A percentile compares a stretch with the other conserved stretches of the same genome.
Conservation (phyloP, 2,113 vertebrate genomes). For the Pseudopodoces humilis region DNA sequence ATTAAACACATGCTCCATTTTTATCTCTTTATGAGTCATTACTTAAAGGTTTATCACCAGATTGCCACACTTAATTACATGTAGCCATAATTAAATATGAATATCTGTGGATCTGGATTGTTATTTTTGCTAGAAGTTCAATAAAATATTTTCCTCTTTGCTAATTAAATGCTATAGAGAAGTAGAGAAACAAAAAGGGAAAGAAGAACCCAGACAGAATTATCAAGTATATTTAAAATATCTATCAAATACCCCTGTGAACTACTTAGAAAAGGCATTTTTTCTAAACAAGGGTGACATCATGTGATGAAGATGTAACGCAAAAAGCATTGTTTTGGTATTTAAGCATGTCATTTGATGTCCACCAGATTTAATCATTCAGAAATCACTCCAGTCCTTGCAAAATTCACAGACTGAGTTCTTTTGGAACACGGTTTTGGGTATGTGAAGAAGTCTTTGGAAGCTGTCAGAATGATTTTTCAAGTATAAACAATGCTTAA, state of each 20-base stretch:
- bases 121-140: slow-evolving; percentile 62
- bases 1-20: slow-evolving; percentile 80
- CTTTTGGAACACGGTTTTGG: neutral
- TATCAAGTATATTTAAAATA: neutral
- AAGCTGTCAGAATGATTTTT: neutral
- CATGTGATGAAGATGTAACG: neutral
- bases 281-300: neutral
- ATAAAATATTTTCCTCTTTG: slow-evolving; percentile 58
- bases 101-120: slow-evolving; percentile 63
- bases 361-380: neutral
- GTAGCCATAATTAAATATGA: slow-evolving; percentile 76
- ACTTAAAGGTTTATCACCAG: slow-evolving; percentile 80
- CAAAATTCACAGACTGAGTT: neutral
- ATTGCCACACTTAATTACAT: slow-evolving; percentile 77
- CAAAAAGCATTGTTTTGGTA: neutral
- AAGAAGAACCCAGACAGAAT: neutral
- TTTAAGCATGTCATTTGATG: neutral
- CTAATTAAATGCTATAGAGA: slow-evolving; percentile 44
- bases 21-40: slow-evolving; percentile 80
- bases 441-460: neutral
- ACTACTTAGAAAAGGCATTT: neutral
- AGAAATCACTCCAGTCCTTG: neutral
- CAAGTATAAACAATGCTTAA: neutral
- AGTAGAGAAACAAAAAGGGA: neutral
- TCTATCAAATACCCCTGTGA: neutral